Base-by-base conservation (phyloP, 2,797 vertebrate genomes). In the Lates japonicus region DNA sequence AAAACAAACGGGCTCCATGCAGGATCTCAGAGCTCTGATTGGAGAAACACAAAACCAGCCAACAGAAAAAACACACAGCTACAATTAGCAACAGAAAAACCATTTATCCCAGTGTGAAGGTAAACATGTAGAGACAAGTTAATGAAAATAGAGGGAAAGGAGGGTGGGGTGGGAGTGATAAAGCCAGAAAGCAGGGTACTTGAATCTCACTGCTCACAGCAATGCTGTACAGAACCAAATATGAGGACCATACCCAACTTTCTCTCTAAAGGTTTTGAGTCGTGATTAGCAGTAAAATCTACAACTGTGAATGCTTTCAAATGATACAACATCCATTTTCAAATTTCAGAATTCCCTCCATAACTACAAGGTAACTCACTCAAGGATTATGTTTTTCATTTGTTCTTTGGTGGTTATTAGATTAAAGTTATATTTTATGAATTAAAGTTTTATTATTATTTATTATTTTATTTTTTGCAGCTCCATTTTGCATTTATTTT, bases 1-100 rank as follows among this genome's bases (percentile, higher is more conserved):
- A 93, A 94, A 95, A 95, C 92, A 95, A 94, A 93, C 90, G 31
- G 29, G 70, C 64, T 83, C 67, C 78, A 73, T 41, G 63, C 85
- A 84, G 78, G 74, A 88, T 85, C 83, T 76, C 54, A 64, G 65
- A 52, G 76, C 88, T 90, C 90, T 93, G 92, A 92, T 93, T 93
- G 90, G 87, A 91, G 87, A 92, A 91, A 90, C 80, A 81, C 84
- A 82, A 90, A 90, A 88, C 78, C 84, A 61, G 82, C 76, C 82
- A 69, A 69, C 48, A 76, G 84, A 77, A 85, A 58, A 87, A 91
- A 88, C 85, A 90, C 22, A 2, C 70, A 51, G 76, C 60, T 14
- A 29, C 86, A 91, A 90, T 93, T 93, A 92, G 87, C 81, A 81
- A 39, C 61, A 81, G 80, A 81, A 81, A 78, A 87, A 61, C 78